Evolutionary conservation across 2,888 invertebrate genomes (phyloP).

Genomic region (Lapara coniferarum): DNA sequence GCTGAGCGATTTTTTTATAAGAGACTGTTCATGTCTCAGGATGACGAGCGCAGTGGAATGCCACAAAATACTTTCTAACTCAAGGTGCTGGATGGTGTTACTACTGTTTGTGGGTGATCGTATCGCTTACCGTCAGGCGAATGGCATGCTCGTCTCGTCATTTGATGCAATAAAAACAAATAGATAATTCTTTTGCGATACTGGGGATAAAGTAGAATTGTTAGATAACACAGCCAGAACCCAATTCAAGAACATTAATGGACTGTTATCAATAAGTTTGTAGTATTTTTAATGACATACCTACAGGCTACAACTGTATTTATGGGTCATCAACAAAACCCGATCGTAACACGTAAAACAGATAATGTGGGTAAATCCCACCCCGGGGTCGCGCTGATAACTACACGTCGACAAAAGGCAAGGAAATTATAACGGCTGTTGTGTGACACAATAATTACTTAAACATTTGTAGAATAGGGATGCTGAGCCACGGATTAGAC

Average conservation of each 20-base stretch:
- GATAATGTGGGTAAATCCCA: slow-evolving; percentile 16
- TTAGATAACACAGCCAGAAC: background rate
- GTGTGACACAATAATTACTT: slow-evolving; percentile 50
- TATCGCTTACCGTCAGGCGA: too few relatives aligned
- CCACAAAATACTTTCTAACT: too few relatives aligned
- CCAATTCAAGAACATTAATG: background rate
- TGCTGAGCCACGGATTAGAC: slow-evolving; percentile 47
- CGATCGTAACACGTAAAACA: slow-evolving; percentile 5
- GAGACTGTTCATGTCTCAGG: too few relatives aligned
- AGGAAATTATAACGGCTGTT: slow-evolving; percentile 40
- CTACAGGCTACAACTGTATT: background rate
- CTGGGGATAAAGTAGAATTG: background rate
- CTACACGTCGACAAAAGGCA: slow-evolving; percentile 20
- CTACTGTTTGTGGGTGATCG: too few relatives aligned
- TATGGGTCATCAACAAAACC: slow-evolving; percentile 3
- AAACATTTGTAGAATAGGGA: slow-evolving; percentile 46
- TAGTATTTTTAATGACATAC: background rate
- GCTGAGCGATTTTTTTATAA: too few relatives aligned
- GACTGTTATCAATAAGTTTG: background rate
- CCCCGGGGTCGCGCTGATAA: background rate
- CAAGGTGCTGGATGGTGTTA: too few relatives aligned
- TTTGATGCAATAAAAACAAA: too few relatives aligned
- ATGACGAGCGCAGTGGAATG: too few relatives aligned
- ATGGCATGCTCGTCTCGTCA: too few relatives aligned
- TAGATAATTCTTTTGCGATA: too few relatives aligned